Percentiles rank a stretch among this genome's conserved stretches.
phyloP scores from a whole-genome alignment of 2,113 vertebrate species.

The Macroglossus sobrinus region DNA sequence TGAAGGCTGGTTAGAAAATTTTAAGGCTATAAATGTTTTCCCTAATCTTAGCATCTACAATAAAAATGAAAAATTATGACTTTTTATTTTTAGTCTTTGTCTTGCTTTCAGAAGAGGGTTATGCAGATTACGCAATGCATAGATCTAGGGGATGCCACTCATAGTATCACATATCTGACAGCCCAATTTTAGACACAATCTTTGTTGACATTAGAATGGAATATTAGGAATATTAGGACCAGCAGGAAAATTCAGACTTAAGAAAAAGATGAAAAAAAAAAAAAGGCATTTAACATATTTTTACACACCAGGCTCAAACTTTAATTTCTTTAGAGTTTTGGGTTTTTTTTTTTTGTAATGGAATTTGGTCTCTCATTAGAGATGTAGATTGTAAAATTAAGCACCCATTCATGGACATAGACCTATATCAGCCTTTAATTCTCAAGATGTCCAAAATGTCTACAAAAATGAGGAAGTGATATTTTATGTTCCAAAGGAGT shows the following conservation, averaged over 20 bases:
- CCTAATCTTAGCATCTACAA: background rate
- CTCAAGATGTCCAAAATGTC: background rate
- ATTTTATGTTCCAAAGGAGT: background rate
- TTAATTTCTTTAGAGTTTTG: background rate
- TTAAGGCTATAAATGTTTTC: background rate
- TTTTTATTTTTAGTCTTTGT: background rate
- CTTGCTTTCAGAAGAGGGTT: background rate
- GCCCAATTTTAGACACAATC: background rate
- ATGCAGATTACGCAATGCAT: background rate
- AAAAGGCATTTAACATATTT: background rate
- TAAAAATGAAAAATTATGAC: background rate
- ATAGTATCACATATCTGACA: rapidly evolving
- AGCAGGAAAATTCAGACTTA: background rate
- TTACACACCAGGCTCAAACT: background rate
- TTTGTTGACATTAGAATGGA: background rate
- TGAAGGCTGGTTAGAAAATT: background rate
- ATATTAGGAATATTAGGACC: background rate
- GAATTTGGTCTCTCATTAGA: background rate
- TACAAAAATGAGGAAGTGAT: background rate
- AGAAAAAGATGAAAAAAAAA: background rate
- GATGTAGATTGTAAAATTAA: background rate
- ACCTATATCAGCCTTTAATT: background rate
- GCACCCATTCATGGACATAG: background rate
- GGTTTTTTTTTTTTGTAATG: background rate
- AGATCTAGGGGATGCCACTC: background rate